These are phyloP conservation scores for Palloptera scutellata DNA, from an alignment of 2,888 invertebrate genomes.

Conservation along the genomic window DNA sequence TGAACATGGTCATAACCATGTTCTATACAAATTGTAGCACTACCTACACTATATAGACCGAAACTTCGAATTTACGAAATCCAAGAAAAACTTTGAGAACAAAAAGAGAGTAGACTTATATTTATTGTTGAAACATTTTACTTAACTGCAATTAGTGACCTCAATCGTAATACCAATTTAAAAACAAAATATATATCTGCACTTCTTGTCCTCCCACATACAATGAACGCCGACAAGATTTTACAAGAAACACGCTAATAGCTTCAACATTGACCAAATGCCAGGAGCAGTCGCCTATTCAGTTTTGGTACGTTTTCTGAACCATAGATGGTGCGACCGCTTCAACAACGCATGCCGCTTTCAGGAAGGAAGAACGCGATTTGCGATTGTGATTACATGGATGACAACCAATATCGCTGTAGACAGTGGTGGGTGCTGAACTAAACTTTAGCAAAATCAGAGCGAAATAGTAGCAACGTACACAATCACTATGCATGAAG, in stretches of 20 bases:
- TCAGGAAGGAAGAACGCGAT: no score
- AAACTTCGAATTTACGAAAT: not conserved
- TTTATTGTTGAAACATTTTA: conserved; percentile 44
- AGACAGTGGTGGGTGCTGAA: conserved; percentile 5
- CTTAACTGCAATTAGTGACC: conserved; percentile 46
- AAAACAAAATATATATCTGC: not conserved
- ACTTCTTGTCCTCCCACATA: conserved; percentile 2
- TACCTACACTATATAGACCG: not conserved
- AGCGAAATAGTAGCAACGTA: conserved; percentile 27
- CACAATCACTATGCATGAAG: conserved; percentile 27
- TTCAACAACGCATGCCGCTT: no score
- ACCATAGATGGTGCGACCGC: conserved; percentile 9
- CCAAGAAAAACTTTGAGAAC: not conserved
- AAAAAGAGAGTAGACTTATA: not conserved
- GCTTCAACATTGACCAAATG: conserved; percentile 37
- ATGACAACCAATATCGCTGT: not conserved
- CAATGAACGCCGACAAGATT: not conserved
- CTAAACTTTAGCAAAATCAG: conserved; percentile 27
- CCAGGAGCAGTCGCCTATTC: conserved; percentile 28
- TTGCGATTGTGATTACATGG: no score
- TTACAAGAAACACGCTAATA: conserved; percentile 37
- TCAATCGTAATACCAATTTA: conserved; percentile 36
- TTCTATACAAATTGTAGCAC: not conserved
- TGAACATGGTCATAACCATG: no score
- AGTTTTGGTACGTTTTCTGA: not conserved